Base-by-base conservation (phyloP, 2,888 invertebrate species). In the Perizoma flavofasciatum region DNA sequence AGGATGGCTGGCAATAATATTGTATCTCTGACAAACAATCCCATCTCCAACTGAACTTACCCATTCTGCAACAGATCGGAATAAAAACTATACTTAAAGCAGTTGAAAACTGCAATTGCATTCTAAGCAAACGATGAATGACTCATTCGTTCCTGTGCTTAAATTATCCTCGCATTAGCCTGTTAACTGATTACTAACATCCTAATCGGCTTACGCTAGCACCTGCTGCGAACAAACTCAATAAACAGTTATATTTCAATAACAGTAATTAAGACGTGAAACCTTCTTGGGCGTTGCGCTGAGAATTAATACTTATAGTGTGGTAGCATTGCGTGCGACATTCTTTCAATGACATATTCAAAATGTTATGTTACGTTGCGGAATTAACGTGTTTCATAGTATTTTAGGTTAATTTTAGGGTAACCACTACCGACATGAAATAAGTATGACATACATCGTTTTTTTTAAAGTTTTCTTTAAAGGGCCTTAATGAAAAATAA, bases 151-250 rank as follows among this genome's bases (percentile, higher is more conserved):
- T 37, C 37, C 37, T 34, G 32, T 33, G 5, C 49, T 37, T 39
- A n/a, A 47, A 34, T 49, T 49, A 49, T 39, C 40, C 39, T 5
- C 41, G 34, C 56, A 57, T 47, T 47, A 47, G 50, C 50, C 46
- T 41, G 51, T 51, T 51, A 57, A 50, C 50, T 50, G 56, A 46
- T 46, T 50, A 46, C 55, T 46, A 10, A 44, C 50, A 51, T 57
- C 45, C 46, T 57, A 57, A 57, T 57, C 50, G 46, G 56, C 50
- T 57, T 57, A 57, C 9, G 4, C 37, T 50, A 41, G 39, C 56
- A 57, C 56, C 56, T 57, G 56, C 56, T 41, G 50, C 8, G 49
- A 49, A 8, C 39, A 51, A 50, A 46, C 46, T 57, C 50, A 48
- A 48, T 59, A 49, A 55, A 55, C 52, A 55, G 48, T 51, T 35